Base-by-base conservation (phyloP, 2,113 vertebrate genomes). In the Climacteris rufus region DNA sequence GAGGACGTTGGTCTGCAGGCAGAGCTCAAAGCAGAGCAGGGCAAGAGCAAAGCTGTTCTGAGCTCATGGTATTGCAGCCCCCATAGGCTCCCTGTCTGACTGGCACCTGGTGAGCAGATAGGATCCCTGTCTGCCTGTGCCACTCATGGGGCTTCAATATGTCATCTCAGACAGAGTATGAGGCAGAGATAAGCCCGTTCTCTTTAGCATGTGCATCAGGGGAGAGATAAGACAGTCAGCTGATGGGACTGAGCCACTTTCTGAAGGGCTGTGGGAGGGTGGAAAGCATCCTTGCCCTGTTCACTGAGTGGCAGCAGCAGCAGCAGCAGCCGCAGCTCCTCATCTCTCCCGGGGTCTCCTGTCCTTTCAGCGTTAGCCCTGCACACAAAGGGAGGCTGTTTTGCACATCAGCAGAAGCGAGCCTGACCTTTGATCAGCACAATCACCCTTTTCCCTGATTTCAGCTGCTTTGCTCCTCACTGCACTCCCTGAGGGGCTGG, bases 391-490 rank as follows among this genome's bases (percentile, higher is more conserved):
- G 50, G 71, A 94, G 53, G 37, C 93, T 90, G 53, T 87, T 90
- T 80, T 83, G n/a, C 53, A 64, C 1, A 0, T 53, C 35, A 69
- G 47, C 69, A 45, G 19, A 37, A 84, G 35, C 2, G 2, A 87
- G 80, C 24, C 76, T 90, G 87, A 60, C 69, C 87, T 94, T 92
- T 87, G 79, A 79, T 52, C 42, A 56, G 39, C 45, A 87, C 77
- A 77, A 52, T 74, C 2, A 21, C 18, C 10, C 59, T 53, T 93
- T 95, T 80, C 86, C 79, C 47, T 87, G 27, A 54, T 82, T 93
- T 91, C 72, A 76, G 37, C 61, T 84, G 69, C 59, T 37, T 89
- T 61, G 64, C 72, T 87, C 23, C 33, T 24, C 39, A 74, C 72
- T 30, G 24, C 37, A 52, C 14, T 42, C 52, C 3, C 1, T 4